These are phyloP conservation scores for Pristionchus exspectatus DNA, from an alignment of 2,888 invertebrate species.

Conservation along the genomic window DNA sequence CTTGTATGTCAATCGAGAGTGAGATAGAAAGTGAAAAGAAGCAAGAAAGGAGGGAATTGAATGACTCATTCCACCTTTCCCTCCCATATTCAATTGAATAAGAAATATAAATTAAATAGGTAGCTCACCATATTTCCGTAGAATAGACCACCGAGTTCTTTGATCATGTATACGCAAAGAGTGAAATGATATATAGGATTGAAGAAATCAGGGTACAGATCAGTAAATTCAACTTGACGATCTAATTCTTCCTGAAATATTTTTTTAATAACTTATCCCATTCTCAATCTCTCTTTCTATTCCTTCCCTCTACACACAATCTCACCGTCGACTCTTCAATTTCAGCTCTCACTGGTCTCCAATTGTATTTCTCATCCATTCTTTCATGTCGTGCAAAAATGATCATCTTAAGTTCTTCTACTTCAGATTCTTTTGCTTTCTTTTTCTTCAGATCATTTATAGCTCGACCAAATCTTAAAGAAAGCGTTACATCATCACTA, in stretches of 20 bases:
- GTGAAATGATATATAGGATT: neutral
- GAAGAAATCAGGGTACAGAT: neutral
- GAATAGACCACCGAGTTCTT: neutral
- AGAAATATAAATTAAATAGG: neutral
- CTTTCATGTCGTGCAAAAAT: conserved; percentile 14
- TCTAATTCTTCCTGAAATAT: neutral
- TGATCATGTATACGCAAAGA: neutral
- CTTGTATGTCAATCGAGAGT: neutral
- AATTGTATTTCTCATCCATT: conserved; percentile 14
- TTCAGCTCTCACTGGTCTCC: conserved; percentile 43
- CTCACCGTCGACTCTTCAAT: neutral
- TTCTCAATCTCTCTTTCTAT: no score
- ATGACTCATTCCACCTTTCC: neutral
- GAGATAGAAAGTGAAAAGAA: neutral
- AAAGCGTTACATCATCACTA: no score
- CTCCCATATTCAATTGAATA: neutral
- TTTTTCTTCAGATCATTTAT: neutral
- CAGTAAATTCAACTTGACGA: neutral
- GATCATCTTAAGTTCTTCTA: neutral
- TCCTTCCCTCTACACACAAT: neutral
- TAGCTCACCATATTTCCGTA: neutral
- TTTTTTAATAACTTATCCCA: neutral
- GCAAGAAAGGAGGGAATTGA: neutral
- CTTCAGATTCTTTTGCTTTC: no score
- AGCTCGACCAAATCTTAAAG: neutral